phyloP scores from a whole-genome alignment of 2,797 vertebrate genomes.

The Mallotus villosus region DNA sequence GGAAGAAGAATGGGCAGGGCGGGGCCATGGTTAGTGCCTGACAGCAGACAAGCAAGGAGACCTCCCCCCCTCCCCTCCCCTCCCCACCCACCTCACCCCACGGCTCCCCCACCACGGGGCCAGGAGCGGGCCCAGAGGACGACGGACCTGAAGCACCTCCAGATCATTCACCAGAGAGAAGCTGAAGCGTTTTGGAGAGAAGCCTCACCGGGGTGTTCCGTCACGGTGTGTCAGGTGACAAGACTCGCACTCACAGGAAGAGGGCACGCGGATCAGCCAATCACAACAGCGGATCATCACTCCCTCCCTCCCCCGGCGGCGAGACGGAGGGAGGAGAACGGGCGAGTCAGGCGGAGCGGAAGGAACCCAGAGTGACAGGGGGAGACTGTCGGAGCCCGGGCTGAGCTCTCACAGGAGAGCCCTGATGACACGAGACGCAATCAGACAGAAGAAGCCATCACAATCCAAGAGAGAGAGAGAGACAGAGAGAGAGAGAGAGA shows the following conservation, averaged over 20 bases:
- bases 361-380: conserved; percentile 40
- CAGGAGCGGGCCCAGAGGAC: no score
- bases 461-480: conserved; percentile 16
- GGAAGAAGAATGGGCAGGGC: conserved; percentile 12
- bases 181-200: no score
- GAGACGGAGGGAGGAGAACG: no score
- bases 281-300: conserved; percentile 42
- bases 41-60: neutral
- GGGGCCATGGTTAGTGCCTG: conserved; percentile 5
- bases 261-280: conserved; percentile 23
- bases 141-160: no score
- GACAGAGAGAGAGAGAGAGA: no score
- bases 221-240: no score
- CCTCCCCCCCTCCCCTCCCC: neutral
- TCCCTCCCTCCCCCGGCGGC: conserved; percentile 38
- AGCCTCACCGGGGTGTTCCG: no score
- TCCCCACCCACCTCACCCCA: neutral
- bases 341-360: conserved; percentile 34
- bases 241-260: no score
- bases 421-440: conserved; percentile 27
- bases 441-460: conserved; percentile 38
- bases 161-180: no score
- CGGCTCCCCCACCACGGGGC: no score
- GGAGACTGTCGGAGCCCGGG: neutral
- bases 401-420: conserved; percentile 7